Evolutionary conservation across 2,888 invertebrate species (phyloP).

Genomic region (Hirudinaria manillensis): DNA sequence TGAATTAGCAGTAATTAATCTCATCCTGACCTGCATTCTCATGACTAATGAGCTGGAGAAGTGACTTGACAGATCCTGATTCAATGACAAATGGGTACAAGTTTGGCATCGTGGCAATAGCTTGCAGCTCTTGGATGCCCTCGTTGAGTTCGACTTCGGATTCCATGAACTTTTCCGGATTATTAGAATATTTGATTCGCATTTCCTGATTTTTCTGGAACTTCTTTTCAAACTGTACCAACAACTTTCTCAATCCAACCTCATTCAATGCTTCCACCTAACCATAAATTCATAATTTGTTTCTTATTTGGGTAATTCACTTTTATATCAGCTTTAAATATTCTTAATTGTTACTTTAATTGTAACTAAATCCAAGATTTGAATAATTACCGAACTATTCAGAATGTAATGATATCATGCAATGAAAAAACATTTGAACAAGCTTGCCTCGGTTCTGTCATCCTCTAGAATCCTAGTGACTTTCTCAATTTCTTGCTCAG

Average conservation of each 20-base stretch:
- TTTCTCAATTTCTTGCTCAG: constrained; percentile 24
- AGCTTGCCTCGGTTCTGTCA: constrained; percentile 21
- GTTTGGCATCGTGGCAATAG: constrained; percentile 85
- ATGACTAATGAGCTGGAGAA: constrained; percentile 86
- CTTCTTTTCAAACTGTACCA: constrained; percentile 87
- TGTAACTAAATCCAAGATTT: too few relatives aligned
- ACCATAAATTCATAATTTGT: background rate
- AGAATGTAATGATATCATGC: background rate
- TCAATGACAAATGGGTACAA: constrained; percentile 85
- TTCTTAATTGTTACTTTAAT: background rate
- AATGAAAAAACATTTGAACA: background rate
- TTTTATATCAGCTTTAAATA: background rate
- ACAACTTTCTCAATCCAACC: constrained; percentile 75
- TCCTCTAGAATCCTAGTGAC: constrained; percentile 29
- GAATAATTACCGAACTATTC: too few relatives aligned
- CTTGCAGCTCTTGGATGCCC: constrained; percentile 80
- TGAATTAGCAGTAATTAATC: background rate
- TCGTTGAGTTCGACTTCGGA: constrained; percentile 90
- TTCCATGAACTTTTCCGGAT: constrained; percentile 91
- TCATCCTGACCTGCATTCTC: constrained; percentile 75
- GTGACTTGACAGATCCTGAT: constrained; percentile 76
- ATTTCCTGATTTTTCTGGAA: constrained; percentile 90
- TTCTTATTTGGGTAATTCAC: background rate
- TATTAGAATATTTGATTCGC: constrained; percentile 94
- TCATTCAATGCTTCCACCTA: constrained; percentile 83